Percentiles rank a stretch among this genome's conserved stretches.
phyloP scores from a whole-genome alignment of 2,797 vertebrate genomes.

The Propithecus perrieri region DNA sequence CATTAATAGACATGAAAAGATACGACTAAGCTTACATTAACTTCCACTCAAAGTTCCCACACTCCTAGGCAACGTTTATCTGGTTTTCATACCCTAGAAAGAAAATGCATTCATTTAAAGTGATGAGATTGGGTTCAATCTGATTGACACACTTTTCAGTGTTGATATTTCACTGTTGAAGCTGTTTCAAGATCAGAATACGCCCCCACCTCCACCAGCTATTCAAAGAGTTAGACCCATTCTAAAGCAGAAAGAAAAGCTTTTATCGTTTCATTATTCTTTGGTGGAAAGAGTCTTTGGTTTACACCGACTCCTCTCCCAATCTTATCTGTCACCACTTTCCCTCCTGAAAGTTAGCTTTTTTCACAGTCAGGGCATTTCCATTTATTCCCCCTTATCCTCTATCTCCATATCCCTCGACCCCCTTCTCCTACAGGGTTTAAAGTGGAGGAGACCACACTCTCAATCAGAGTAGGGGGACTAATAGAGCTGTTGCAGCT shows the following conservation, averaged over 20 bases:
- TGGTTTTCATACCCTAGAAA: constrained; percentile 2
- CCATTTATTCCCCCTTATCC: neutral
- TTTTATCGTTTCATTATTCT: neutral
- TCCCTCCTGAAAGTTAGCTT: neutral
- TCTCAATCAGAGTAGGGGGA: neutral
- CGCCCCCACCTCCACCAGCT: neutral
- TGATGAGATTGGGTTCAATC: neutral
- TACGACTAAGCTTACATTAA: neutral
- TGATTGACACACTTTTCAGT: neutral
- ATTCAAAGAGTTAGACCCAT: neutral
- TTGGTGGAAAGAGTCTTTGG: neutral
- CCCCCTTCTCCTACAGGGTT: neutral
- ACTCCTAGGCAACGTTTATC: neutral
- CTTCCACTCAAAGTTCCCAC: neutral
- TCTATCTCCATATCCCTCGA: neutral
- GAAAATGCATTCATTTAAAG: constrained; percentile 33
- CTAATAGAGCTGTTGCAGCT: neutral
- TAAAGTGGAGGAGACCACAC: neutral
- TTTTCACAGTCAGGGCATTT: neutral
- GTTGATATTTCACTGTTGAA: neutral
- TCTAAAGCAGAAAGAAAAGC: constrained; percentile 31
- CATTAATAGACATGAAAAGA: constrained; percentile 19
- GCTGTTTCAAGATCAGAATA: neutral
- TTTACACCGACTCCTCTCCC: neutral
- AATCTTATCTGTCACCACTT: neutral